These are phyloP conservation scores for Melanostigma gelatinosum DNA, from an alignment of 2,113 vertebrate species.

Conservation along the genomic window DNA sequence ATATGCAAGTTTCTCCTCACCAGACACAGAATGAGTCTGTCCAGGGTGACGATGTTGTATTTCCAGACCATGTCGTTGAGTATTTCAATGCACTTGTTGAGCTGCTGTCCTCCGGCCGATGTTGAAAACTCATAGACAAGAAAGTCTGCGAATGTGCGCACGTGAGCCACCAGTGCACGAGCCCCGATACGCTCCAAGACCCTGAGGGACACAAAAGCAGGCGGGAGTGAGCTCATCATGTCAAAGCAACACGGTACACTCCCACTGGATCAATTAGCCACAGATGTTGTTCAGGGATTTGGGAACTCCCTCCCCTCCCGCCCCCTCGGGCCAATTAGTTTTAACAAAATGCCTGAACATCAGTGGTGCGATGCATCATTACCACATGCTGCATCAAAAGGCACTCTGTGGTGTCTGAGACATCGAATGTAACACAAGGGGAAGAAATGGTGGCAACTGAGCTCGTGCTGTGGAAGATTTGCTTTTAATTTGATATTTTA, in stretches of 20 bases:
- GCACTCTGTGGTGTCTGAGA: background rate
- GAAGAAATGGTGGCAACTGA: background rate
- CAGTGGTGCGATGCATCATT: conserved; percentile 15
- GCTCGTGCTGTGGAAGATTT: background rate
- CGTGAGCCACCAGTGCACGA: conserved; percentile 94
- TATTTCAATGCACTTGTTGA: conserved; percentile 99
- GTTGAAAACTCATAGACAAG: conserved; percentile 98
- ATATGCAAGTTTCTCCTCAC: conserved; percentile 77
- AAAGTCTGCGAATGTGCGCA: conserved; percentile 98
- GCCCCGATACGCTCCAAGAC: conserved; percentile 97
- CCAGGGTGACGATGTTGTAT: conserved; percentile 98
- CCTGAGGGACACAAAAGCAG: conserved; percentile 71
- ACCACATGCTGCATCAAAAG: conserved; percentile 1
- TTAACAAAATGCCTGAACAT: conserved; percentile 31
- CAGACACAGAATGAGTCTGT: conserved; percentile 95
- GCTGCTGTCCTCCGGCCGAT: conserved; percentile 96
- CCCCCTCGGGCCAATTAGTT: conserved; percentile 34
- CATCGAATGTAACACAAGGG: background rate
- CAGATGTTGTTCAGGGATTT: conserved; percentile 22
- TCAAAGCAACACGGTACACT: background rate
- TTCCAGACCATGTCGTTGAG: conserved; percentile 99
- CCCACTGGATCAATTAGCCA: conserved; percentile 33
- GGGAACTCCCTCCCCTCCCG: background rate
- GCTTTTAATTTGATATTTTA: background rate
- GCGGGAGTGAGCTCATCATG: background rate